Conservation (phyloP, 1,140 invertebrate genomes). For the Drosophila busckii region DNA sequence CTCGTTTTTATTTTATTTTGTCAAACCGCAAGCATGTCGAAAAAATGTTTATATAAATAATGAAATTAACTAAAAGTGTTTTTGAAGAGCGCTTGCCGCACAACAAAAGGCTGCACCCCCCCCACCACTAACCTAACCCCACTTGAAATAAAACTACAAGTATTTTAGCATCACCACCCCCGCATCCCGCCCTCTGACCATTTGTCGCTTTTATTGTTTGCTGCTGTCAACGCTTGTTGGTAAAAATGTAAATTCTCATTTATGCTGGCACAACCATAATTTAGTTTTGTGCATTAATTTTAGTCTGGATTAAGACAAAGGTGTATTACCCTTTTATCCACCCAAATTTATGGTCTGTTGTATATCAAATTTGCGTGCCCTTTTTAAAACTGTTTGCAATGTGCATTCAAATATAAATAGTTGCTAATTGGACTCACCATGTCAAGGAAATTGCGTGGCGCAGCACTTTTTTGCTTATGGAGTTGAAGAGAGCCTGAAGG, state of each 20-base stretch:
- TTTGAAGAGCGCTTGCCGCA: background rate
- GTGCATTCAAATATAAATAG: too few relatives aligned
- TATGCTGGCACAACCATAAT: conserved; percentile 8
- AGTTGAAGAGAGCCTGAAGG: too few relatives aligned
- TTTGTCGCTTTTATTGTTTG: conserved; percentile 25
- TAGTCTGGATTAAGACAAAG: conserved; percentile 29
- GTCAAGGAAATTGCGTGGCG: too few relatives aligned
- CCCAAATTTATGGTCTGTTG: too few relatives aligned
- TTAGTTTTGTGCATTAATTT: conserved; percentile 26
- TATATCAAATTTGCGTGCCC: too few relatives aligned
- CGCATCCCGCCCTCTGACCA: background rate
- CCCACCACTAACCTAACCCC: background rate
- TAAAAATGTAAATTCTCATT: conserved; percentile 32
- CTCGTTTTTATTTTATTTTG: too few relatives aligned
- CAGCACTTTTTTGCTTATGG: too few relatives aligned
- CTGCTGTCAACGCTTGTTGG: conserved; percentile 9
- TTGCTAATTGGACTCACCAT: too few relatives aligned
- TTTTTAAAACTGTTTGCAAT: too few relatives aligned
- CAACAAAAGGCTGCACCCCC: conserved; percentile 1
- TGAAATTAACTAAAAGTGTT: conserved; percentile 32
- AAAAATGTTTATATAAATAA: conserved; percentile 32
- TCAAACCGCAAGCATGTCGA: conserved; percentile 15
- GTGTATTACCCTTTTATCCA: too few relatives aligned
- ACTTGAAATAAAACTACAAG: too few relatives aligned
- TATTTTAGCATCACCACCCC: background rate